Evolutionary conservation across 92 coral and sea anemone genomes (phyloP).

Genomic region (Actinostola sp.): DNA sequence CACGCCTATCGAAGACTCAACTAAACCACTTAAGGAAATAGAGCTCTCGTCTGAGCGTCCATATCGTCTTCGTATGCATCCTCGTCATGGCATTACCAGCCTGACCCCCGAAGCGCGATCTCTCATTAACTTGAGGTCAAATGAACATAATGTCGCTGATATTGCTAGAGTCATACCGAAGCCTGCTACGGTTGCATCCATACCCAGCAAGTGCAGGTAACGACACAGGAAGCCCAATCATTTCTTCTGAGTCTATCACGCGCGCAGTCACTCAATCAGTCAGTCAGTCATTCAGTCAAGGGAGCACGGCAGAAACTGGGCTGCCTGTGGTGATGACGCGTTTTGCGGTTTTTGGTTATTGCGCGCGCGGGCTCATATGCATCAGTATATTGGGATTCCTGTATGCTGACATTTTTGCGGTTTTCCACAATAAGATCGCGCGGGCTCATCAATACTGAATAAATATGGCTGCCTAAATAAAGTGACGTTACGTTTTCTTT

Average conservation of each 20-base stretch:
- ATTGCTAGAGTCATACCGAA: conserved; percentile 72
- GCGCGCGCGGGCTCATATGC: not conserved
- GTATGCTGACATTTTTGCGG: too few relatives aligned
- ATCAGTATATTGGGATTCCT: too few relatives aligned
- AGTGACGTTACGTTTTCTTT: too few relatives aligned
- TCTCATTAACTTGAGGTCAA: conserved; percentile 52
- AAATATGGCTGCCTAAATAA: too few relatives aligned
- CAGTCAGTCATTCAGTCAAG: not conserved
- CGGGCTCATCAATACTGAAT: too few relatives aligned
- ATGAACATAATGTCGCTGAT: conserved; percentile 70
- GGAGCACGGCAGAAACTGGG: not conserved
- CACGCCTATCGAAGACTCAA: conserved; percentile 2
- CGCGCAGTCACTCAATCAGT: not conserved
- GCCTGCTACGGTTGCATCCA: conserved; percentile 83
- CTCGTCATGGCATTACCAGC: conserved; percentile 49
- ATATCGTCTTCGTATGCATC: conserved; percentile 66
- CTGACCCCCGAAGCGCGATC: conserved; percentile 52
- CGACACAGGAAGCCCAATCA: not conserved
- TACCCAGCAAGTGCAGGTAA: conserved; percentile 95
- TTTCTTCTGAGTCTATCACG: not conserved
- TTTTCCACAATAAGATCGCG: too few relatives aligned
- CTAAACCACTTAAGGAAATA: conserved; percentile 43
- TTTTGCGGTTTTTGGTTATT: not conserved
- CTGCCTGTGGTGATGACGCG: not conserved
- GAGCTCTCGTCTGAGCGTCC: conserved; percentile 67